phyloP scores from a whole-genome alignment of 2,888 invertebrate genomes.

The Siphlonurus alternatus region DNA sequence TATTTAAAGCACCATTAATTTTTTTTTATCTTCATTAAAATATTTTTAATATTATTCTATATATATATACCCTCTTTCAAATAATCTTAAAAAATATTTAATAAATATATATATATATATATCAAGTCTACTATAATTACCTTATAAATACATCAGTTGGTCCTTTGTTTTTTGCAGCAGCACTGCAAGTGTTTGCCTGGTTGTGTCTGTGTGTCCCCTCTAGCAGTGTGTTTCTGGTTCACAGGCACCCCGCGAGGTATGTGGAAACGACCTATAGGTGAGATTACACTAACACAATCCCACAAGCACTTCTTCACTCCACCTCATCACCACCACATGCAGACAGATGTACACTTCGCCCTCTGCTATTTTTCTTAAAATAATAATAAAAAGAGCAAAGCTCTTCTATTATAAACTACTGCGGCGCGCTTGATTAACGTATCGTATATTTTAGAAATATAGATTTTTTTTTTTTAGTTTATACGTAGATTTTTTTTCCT shows the following conservation, averaged over 20 bases:
- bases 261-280: constrained; percentile 6
- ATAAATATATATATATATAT: not conserved
- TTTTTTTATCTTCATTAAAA: too few relatives aligned
- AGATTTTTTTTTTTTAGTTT: too few relatives aligned
- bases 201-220: constrained; percentile 6
- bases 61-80: too few relatives aligned
- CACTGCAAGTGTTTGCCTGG: constrained; percentile 9
- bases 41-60: too few relatives aligned
- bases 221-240: constrained; percentile 1
- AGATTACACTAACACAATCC: constrained; percentile 2
- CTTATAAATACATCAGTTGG: constrained; percentile 10
- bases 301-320: not conserved
- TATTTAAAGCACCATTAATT: too few relatives aligned
- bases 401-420: too few relatives aligned
- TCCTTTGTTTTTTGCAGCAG: too few relatives aligned
- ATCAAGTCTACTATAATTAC: not conserved
- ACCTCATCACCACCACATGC: not conserved
- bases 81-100: too few relatives aligned
- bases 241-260: constrained; percentile 16
- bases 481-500: too few relatives aligned
- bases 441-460: too few relatives aligned
- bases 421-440: too few relatives aligned
- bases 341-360: not conserved
- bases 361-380: not conserved
- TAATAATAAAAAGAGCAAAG: not conserved